These are phyloP conservation scores for Mesorhabditis spiculigera DNA, from an alignment of 2,888 invertebrate species.

Conservation along the genomic window DNA sequence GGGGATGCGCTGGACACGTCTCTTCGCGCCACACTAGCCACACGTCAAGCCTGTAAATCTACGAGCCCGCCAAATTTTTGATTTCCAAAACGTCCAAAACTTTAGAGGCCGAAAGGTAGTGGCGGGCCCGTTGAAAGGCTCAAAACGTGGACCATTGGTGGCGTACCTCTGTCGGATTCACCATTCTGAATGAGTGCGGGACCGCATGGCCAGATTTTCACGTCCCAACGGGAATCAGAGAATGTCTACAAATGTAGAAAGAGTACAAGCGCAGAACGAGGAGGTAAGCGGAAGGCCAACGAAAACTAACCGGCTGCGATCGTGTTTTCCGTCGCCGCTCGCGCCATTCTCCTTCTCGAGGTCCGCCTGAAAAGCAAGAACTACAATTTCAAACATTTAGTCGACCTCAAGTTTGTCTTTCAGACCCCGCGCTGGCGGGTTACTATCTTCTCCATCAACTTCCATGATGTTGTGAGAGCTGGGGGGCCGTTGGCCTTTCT, in stretches of 20 bases:
- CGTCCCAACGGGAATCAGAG: too few relatives aligned
- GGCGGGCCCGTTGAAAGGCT: conserved; percentile 8
- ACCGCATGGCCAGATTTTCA: neutral
- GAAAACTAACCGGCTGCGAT: conserved; percentile 7
- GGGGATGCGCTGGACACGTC: neutral
- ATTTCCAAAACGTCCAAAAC: neutral
- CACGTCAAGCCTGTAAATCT: conserved; percentile 14
- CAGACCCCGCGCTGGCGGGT: too few relatives aligned
- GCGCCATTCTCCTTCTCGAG: conserved; percentile 7
- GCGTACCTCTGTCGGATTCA: conserved; percentile 14
- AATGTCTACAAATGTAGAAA: too few relatives aligned
- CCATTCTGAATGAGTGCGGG: neutral
- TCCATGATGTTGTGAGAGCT: too few relatives aligned
- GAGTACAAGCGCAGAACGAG: too few relatives aligned
- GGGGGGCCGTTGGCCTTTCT: too few relatives aligned
- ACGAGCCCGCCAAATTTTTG: conserved; percentile 4
- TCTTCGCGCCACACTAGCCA: conserved; percentile 10
- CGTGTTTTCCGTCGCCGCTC: conserved; percentile 6
- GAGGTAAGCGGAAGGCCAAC: too few relatives aligned
- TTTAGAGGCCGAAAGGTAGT: neutral
- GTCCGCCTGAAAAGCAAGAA: too few relatives aligned
- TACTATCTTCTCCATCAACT: too few relatives aligned
- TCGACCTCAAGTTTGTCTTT: too few relatives aligned
- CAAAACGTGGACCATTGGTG: conserved; percentile 12
- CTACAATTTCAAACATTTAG: too few relatives aligned